phyloP scores from a whole-genome alignment of 1,140 invertebrate species.

The Ips nitidus region DNA sequence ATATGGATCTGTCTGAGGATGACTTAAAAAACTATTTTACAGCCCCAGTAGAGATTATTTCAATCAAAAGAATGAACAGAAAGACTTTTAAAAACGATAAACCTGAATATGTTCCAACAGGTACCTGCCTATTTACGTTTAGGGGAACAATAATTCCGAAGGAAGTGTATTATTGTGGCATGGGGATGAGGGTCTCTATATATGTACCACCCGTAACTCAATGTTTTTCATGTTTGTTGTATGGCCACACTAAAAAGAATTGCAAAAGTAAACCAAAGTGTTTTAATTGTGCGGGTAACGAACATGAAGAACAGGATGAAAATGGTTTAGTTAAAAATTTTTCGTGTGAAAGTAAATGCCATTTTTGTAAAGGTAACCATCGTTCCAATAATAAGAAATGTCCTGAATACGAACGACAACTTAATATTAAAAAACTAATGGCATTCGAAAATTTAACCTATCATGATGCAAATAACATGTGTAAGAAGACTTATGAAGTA shows the following conservation, averaged over 20 bases:
- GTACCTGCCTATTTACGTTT: neutral
- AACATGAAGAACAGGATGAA: conserved; percentile 10
- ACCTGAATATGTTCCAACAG: no score
- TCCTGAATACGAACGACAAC: conserved; percentile 21
- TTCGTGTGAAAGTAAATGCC: conserved; percentile 9
- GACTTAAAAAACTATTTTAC: neutral
- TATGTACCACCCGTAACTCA: conserved; percentile 14
- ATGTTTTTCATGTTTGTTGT: neutral
- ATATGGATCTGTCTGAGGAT: conserved; percentile 8
- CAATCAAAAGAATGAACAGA: conserved; percentile 16
- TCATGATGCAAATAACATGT: conserved; percentile 6
- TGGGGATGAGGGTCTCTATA: neutral
- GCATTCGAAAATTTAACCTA: conserved; percentile 28
- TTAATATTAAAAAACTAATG: conserved; percentile 27
- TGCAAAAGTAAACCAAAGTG: conserved; percentile 4
- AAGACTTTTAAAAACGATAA: conserved; percentile 2
- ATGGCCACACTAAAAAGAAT: conserved; percentile 25
- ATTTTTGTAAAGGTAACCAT: conserved; percentile 10
- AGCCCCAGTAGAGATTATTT: no score
- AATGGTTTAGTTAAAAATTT: conserved; percentile 3
- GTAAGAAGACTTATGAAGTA: neutral
- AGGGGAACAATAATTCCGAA: conserved; percentile 14
- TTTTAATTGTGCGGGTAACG: neutral
- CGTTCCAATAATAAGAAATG: conserved; percentile 17
- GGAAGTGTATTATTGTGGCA: conserved; percentile 4